Conservation (phyloP, 1,140 invertebrate species). For the Pseudomyrmex concolor region DNA sequence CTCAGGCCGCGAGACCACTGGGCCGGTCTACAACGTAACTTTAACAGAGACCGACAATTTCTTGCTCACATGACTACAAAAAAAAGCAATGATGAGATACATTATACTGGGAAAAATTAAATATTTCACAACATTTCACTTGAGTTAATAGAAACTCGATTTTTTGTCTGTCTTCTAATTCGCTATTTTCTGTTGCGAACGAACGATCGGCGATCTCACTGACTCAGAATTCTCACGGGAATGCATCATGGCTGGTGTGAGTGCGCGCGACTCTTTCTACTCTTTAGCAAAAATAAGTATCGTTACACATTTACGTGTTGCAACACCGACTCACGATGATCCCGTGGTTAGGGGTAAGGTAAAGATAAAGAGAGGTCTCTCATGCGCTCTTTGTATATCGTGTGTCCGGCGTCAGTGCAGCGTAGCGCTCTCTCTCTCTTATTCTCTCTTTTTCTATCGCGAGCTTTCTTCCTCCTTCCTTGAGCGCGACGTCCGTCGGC, state of each 20-base stretch:
- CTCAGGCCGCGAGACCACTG: too few relatives aligned
- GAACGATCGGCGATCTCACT: constrained; percentile 22
- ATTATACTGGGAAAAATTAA: constrained; percentile 14
- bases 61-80: neutral
- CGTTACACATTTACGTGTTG: constrained; percentile 53
- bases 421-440: constrained; percentile 39
- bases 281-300: constrained; percentile 81
- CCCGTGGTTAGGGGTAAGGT: constrained; percentile 28
- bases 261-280: constrained; percentile 62
- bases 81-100: neutral
- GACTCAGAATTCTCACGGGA: constrained; percentile 28
- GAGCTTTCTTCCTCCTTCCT: constrained; percentile 46
- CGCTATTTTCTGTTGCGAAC: constrained; percentile 13
- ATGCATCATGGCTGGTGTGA: constrained; percentile 57
- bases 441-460: constrained; percentile 33
- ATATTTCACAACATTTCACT: neutral
- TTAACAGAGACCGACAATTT: neutral
- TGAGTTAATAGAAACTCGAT: neutral
- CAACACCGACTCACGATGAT: constrained; percentile 68
- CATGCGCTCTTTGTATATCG: constrained; percentile 36
- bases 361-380: constrained; percentile 18
- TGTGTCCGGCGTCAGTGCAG: constrained; percentile 44
- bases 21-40: too few relatives aligned
- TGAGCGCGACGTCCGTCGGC: constrained; percentile 58
- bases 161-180: neutral